Base-by-base conservation (phyloP, 2,888 invertebrate genomes). In the Aphidoletes aphidimyza region DNA sequence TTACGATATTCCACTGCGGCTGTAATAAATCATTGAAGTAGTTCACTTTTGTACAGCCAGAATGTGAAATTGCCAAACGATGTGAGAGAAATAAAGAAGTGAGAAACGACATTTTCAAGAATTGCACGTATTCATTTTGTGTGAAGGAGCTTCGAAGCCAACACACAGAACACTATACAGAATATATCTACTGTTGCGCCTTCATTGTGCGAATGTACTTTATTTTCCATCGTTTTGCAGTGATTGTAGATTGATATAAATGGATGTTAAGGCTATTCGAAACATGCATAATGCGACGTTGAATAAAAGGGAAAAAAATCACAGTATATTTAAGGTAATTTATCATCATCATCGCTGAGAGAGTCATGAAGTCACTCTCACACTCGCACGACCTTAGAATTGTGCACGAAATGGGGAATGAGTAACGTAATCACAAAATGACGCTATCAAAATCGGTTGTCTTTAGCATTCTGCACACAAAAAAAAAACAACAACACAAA, bases 231-330 rank as follows among this genome's bases (percentile, higher is more conserved):
- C 30, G 2, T 22, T 69, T 69, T 69, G 26, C 30, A 69, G 69
- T 69, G 30, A 69, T 69, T 69, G 69, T 69, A 69, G 26, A 69
- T 69, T 69, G 69, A 69, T 69, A 69, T 69, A 69, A 69, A 69
- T 69, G 69, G 69, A 69, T 69, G 69, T 69, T 30, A 69, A 69
- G 69, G 69, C 34, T 69, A 69, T 69, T 34, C 69, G 11, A 14
- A 34, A 26, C 69, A 69, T 54, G 54, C 54, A 54, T 54, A 22
- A 54, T 54, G 54, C 54, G 54, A 54, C 54, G 54, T 54, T 54
- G 22, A 54, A 54, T n/a, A n/a, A n/a, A n/a, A n/a, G n/a, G n/a
- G n/a, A n/a, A n/a, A n/a, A n/a, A n/a, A n/a, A n/a, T n/a, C n/a
- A n/a, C n/a, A 54, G 22, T 54, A 54, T 69, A 69, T 69, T 69